A percentile compares a stretch with the other conserved stretches of the same genome.
phyloP scores from a whole-genome alignment of 2,888 invertebrate species.

The Eucera pruinosa region DNA sequence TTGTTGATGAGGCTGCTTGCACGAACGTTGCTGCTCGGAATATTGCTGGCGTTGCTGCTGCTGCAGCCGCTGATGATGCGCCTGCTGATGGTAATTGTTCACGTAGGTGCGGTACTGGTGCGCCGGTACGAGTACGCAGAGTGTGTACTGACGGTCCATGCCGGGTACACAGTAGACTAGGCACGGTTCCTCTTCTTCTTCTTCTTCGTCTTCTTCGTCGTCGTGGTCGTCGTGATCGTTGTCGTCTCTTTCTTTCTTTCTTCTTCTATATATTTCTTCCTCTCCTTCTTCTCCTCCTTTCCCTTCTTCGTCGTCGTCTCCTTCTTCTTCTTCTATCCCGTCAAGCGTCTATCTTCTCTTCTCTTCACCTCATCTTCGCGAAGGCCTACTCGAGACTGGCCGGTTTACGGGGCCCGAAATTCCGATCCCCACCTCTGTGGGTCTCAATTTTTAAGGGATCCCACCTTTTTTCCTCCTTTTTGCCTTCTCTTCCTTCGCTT shows the following conservation, averaged over 20 bases:
- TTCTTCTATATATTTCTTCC: slow-evolving; percentile 41
- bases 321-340: slow-evolving; percentile 60
- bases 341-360: slow-evolving; percentile 65
- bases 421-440: slow-evolving; percentile 83
- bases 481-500: slow-evolving; percentile 75
- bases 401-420: slow-evolving; percentile 83
- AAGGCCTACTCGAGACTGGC: slow-evolving; percentile 84
- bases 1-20: slow-evolving; percentile 56
- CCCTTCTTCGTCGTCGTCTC: slow-evolving; percentile 53
- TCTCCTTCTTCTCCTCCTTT: slow-evolving; percentile 62
- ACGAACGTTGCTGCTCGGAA: slow-evolving; percentile 54
- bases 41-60: slow-evolving; percentile 61
- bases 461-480: slow-evolving; percentile 79
- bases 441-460: slow-evolving; percentile 83
- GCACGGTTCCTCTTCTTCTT: slow-evolving; percentile 61
- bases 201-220: slow-evolving; percentile 38
- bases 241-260: slow-evolving; percentile 44
- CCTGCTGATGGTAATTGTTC: slow-evolving; percentile 78
- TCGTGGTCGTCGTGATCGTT: slow-evolving; percentile 39
- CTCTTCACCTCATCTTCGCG: slow-evolving; percentile 82
- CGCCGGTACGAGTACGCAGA: slow-evolving; percentile 84
- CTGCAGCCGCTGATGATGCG: slow-evolving; percentile 67
- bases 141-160: slow-evolving; percentile 84
- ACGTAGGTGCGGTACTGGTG: slow-evolving; percentile 83
- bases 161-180: slow-evolving; percentile 74